These are phyloP conservation scores for Julus scanicus DNA, from an alignment of 2,888 invertebrate species.

Conservation along the genomic window DNA sequence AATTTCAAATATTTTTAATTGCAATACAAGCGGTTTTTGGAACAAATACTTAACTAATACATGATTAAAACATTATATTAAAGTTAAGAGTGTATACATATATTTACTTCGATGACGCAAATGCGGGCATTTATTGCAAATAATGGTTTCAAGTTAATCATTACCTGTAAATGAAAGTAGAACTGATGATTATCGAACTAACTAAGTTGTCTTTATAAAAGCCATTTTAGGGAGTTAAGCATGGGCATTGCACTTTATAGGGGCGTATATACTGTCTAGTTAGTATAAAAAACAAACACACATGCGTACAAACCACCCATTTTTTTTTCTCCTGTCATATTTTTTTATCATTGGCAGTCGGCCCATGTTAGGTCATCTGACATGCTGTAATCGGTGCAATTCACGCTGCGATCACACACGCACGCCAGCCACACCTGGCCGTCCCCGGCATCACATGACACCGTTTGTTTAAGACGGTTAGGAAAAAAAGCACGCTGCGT, in stretches of 20 bases:
- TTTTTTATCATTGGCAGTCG: not conserved
- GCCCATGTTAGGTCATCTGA: constrained; percentile 27
- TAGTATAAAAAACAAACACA: not conserved
- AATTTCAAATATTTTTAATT: too few species aligned
- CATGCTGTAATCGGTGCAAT: not conserved
- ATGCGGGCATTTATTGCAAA: too few species aligned
- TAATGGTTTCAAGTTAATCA: too few species aligned
- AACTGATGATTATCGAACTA: not conserved
- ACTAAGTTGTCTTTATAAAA: not conserved
- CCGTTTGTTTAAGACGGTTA: constrained; percentile 28
- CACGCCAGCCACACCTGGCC: not conserved
- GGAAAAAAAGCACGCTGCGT: constrained; percentile 8
- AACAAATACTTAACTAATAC: too few species aligned
- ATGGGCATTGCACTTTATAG: not conserved
- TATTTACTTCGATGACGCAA: too few species aligned
- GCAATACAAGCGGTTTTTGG: too few species aligned
- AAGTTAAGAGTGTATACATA: too few species aligned
- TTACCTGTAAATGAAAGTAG: not conserved
- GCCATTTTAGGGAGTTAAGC: not conserved
- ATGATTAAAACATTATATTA: too few species aligned
- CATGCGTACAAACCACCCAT: not conserved
- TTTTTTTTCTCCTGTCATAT: not conserved
- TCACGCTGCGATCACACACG: constrained; percentile 21
- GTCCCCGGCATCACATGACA: not conserved
- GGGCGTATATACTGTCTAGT: not conserved